Evolutionary conservation across 1,140 invertebrate genomes (phyloP).

Genomic region (Hycleus phaleratus): DNA sequence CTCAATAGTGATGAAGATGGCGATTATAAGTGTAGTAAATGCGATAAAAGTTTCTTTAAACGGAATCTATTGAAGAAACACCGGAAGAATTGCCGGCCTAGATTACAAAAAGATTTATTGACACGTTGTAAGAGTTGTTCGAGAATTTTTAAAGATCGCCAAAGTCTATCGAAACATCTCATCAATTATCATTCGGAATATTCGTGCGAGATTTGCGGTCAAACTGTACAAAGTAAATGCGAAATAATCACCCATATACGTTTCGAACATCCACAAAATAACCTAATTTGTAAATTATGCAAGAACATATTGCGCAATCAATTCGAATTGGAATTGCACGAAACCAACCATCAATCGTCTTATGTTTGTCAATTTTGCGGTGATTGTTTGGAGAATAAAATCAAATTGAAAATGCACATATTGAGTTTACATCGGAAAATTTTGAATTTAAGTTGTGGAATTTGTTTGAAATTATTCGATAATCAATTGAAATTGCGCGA

Average conservation of each 20-base stretch:
- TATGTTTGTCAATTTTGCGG: slow-evolving; percentile 56
- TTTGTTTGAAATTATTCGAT: slow-evolving; percentile 51
- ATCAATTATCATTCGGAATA: slow-evolving; percentile 51
- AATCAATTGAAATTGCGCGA: slow-evolving; percentile 49
- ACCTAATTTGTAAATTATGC: slow-evolving; percentile 48
- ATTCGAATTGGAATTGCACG: slow-evolving; percentile 47
- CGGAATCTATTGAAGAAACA: slow-evolving; percentile 47
- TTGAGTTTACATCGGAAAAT: slow-evolving; percentile 49
- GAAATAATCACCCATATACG: slow-evolving; percentile 54
- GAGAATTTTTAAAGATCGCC: slow-evolving; percentile 51
- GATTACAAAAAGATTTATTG: slow-evolving; percentile 46
- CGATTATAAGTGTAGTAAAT: slow-evolving; percentile 48
- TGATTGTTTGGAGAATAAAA: slow-evolving; percentile 50
- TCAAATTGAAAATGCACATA: slow-evolving; percentile 55
- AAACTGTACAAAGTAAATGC: slow-evolving; percentile 47
- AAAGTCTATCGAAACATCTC: slow-evolving; percentile 48
- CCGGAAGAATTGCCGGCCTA: slow-evolving; percentile 47
- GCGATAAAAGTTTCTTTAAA: slow-evolving; percentile 49
- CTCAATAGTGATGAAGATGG: slow-evolving; percentile 39
- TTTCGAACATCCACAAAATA: slow-evolving; percentile 48
- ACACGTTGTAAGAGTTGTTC: slow-evolving; percentile 49
- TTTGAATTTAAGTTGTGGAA: slow-evolving; percentile 50
- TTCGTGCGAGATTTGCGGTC: slow-evolving; percentile 48
- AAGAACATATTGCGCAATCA: slow-evolving; percentile 49
- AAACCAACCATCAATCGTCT: slow-evolving; percentile 45